Evolutionary conservation across 2,113 vertebrate genomes (phyloP).

Genomic region (Talpa occidentalis): DNA sequence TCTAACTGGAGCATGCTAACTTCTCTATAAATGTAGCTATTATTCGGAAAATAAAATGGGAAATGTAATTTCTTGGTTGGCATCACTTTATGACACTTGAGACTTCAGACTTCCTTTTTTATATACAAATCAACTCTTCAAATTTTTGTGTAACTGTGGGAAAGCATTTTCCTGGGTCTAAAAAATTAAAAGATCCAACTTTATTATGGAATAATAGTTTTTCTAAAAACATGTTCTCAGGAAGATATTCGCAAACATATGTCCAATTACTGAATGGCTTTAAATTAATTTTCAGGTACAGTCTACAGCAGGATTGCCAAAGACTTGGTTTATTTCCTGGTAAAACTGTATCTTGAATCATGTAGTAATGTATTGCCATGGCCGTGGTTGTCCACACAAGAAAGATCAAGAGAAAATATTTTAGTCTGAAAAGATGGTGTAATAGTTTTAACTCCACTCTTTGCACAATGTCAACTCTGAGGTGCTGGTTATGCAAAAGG

Average conservation of each 20-base stretch:
- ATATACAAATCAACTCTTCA: not conserved
- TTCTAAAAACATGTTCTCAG: not conserved
- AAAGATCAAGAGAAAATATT: not conserved
- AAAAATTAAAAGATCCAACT: not conserved
- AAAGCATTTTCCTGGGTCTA: conserved; percentile 18
- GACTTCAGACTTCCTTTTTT: conserved; percentile 4
- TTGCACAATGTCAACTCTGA: not conserved
- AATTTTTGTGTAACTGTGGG: not conserved
- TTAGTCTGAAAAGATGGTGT: not conserved
- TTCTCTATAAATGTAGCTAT: conserved; percentile 10
- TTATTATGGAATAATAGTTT: not conserved
- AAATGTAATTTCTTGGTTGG: conserved; percentile 61
- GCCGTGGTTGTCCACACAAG: not conserved
- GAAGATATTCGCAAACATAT: not conserved
- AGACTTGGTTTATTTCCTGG: not conserved
- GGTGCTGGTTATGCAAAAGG: not conserved
- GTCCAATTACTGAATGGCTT: not conserved
- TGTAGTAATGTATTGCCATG: not conserved
- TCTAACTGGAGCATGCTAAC: conserved; percentile 33
- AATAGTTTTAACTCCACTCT: not conserved
- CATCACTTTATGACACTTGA: conserved; percentile 11
- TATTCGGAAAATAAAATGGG: conserved; percentile 43
- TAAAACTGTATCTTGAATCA: not conserved
- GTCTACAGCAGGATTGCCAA: not conserved
- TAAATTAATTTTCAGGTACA: not conserved